Base-by-base conservation (phyloP, 1,140 invertebrate species). In the Drosophila teissieri region DNA sequence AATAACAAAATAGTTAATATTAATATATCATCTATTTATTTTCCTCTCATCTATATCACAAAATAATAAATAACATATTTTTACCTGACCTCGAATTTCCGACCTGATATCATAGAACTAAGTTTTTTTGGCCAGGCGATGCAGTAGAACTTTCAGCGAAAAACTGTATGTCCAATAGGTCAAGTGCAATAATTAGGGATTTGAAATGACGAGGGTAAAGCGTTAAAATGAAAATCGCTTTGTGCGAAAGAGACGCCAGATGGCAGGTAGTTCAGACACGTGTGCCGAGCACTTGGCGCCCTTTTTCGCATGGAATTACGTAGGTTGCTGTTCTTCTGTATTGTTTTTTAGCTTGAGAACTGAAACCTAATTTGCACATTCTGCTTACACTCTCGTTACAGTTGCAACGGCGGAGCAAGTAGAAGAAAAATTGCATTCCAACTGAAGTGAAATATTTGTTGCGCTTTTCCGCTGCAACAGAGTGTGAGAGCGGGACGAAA, bases 261-360 rank as follows among this genome's bases (percentile, higher is more conserved):
- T 55, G 76, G 54, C 79, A 39, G 36, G 17, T 17, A 11, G 44
- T 39, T 55, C 55, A 19, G 84, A 79, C 84, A 88, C 84, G 79
- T 82, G 84, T 88, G 73, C 42, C 57, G 57, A 60, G 68, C 77
- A 73, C 76, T 88, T 88, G 84, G 84, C 84, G 83, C 84, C 79
- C 83, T 88, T 88, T 82, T 83, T 12, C 79, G 76, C 83, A 83
- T 88, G 73, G 77, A 82, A 88, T 88, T 88, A 88, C 56, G 45
- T 49, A 27, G 24, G 24, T 53, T 54, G 37, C 39, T 58, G 55
- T 53, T 44, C 52, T 62, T 36, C 45, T 31, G 51, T 61, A n/a
- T 24, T 54, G 11, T 55, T 39, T 67, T 55, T 51, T 22, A 24
- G 46, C 15, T 34, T 11, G 40, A 56, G 42, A 62, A 60, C 36